Evolutionary conservation across 2,888 invertebrate genomes (phyloP), one percentile per base, ranked within the genome.

Genomic region (Cheilosia pagana): DNA sequence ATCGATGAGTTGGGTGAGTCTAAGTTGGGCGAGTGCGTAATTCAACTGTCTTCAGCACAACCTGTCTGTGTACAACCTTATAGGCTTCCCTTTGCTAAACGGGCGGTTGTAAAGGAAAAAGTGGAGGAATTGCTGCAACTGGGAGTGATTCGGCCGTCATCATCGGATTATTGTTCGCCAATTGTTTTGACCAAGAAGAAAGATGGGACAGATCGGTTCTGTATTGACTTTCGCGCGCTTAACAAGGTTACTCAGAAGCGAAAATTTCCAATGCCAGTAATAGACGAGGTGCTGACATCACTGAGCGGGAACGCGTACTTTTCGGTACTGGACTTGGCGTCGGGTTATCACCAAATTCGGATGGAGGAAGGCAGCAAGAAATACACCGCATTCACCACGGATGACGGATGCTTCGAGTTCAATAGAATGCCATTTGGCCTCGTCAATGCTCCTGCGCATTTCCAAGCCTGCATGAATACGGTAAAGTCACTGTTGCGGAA

Each of bases 101-200:
- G 62, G 21, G 43, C 43, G 0, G 53, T 72, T 28, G 62, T 72
- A 10, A 19, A 53, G 10, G 52, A 72, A 10, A 62, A 62, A 31
- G 52, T 72, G 5, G 12, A 55, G 12, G 45, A 74, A 45, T 90
- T 90, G 89, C 21, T 89, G 14, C 41, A 87, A 3, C 77, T 88
- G 5, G 89, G 88, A 3, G 88, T 91, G 2, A 81, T 90, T 16
- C 81, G 87, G 53, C 21, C 43, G 5, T 72, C 62, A 10, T 28
- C 19, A 45, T 90, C 89, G 1, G 88, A 89, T 4, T 90, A 88
- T 59, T 87, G 89, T 1, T 68, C 52, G 23, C 85, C 86, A 7
- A 70, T 81, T 14, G 75, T 74, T 3, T 48, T 90, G 14, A 87
- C 88, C 0, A 87, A 87, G 48, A 81, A 71, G 25, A 72, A 74